Evolutionary conservation across 1,140 invertebrate genomes (phyloP), one percentile per base, ranked within the genome.

Genomic region (Mycetomoellerius zeteki): DNA sequence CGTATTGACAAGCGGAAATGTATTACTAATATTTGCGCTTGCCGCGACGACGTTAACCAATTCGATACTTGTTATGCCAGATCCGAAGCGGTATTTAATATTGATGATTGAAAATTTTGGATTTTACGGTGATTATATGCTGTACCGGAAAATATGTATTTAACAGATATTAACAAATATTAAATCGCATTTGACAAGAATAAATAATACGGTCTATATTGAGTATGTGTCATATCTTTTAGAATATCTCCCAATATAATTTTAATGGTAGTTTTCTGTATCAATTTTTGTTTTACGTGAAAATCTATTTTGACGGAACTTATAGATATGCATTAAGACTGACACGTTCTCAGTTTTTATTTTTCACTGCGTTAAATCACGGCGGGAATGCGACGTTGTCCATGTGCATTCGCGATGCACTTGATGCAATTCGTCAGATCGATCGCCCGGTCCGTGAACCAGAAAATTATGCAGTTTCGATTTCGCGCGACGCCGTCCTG

Each of bases 21-120:
- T 73, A 86, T 86, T 69, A 81, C 84, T 89, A 86, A 89, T 89
- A 88, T 89, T 89, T 89, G 87, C 81, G 43, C 27, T 62, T 47
- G 60, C 67, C 37, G 72, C 64, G 60, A 60, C 24, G 47, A 33
- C 33, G 27, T 21, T 24, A 62, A 88, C 27, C 81, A 62, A 73
- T 78, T 50, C 21, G 62, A 88, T 85, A 80, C 73, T 85, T 58
- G 87, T 85, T 85, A 88, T 27, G 54, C 12, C 33, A 33, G 16
- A 54, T 69, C 64, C 47, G 86, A 58, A 76, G 16, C 71, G 54
- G 10, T 56, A 85, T 89, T 88, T 77, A 72, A 88, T 88, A 85
- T 64, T 5, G 60, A 30, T 69, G 54, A 85, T 54, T 24, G 65
- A 85, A 65, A 56, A 8, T 88, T 37, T 27, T 12, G 33, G 69